These are phyloP conservation scores for Chrysina gloriosa DNA, from an alignment of 2,888 invertebrate genomes.

Conservation along the genomic window DNA sequence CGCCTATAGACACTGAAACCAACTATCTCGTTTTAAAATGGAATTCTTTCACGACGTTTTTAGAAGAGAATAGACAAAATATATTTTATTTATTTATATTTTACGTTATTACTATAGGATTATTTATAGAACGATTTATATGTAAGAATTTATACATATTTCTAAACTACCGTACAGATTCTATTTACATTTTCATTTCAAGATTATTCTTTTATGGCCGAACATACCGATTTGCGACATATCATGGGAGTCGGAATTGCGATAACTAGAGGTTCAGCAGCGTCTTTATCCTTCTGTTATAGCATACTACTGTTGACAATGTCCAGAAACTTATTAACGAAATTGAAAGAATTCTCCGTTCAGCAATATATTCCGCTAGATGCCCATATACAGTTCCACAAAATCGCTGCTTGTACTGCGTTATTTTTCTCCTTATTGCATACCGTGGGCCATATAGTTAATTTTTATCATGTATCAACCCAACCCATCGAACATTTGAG, in stretches of 20 bases:
- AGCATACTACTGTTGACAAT: slow-evolving; percentile 90
- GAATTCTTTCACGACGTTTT: slow-evolving; percentile 88
- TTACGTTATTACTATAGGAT: slow-evolving; percentile 91
- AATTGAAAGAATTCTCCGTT: slow-evolving; percentile 92
- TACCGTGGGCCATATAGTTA: slow-evolving; percentile 94
- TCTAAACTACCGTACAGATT: not conserved
- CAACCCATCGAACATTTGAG: slow-evolving; percentile 93
- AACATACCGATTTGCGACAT: slow-evolving; percentile 93
- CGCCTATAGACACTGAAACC: slow-evolving; percentile 76
- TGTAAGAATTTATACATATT: slow-evolving; percentile 71
- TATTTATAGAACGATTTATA: slow-evolving; percentile 96
- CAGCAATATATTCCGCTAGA: slow-evolving; percentile 95
- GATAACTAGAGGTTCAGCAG: slow-evolving; percentile 93
- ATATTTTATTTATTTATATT: slow-evolving; percentile 95
- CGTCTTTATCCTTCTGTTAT: slow-evolving; percentile 94
- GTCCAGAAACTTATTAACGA: slow-evolving; percentile 92
- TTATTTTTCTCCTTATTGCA: slow-evolving; percentile 93
- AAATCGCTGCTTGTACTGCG: slow-evolving; percentile 95
- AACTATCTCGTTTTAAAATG: slow-evolving; percentile 82
- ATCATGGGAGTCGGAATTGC: slow-evolving; percentile 98
- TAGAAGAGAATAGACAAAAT: slow-evolving; percentile 96
- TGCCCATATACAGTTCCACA: slow-evolving; percentile 96
- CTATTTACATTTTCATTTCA: slow-evolving; percentile 45
- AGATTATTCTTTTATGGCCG: slow-evolving; percentile 97
- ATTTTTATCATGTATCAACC: slow-evolving; percentile 97